Evolutionary conservation across 2,797 vertebrate genomes (phyloP), one percentile per base, ranked within the genome.

Genomic region (Spheniscus humboldti): DNA sequence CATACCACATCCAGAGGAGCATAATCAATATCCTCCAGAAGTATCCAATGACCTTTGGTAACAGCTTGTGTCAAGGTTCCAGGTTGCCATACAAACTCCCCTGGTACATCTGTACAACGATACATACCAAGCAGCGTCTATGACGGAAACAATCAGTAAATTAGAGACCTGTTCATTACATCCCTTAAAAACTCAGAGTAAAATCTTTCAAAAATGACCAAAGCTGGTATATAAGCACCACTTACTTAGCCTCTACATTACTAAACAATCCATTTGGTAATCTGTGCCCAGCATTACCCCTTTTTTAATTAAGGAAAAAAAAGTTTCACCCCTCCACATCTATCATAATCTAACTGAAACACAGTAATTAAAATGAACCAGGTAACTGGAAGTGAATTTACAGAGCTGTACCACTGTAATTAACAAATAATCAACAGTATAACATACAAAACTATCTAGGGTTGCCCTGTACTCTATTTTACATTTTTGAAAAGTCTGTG

Each of bases 81-180:
- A 15, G 99, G 99, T 64, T 99, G 99, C 99, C 99, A 99, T 15
- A 99, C 98, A 95, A 99, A 99, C 98, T 99, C 99, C 81, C 99
- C 99, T 6, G 99, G 99, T 27, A 99, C 97, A 94, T 99, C 99
- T 31, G 99, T 99, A 77, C 99, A 99, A 11, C 99, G 99, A 97
- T 99, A 99, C 99, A 99, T 99, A 16, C 99, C 99, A 27, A 99
- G 97, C 84, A 99, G 97, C 53, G 99, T 99, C 99, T 99, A 92
- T 3, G 73, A 75, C 24, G 50, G 28, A 69, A 94, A 75, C 14
- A 77, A 19, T 6, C 3, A 3, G 22, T 7, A 68, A 37, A 4
- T 82, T 10, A 82, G 41, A 92, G 15, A 90, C 11, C 15, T 25
- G 43, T 18, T 62, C 35, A 48, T 9, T 12, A 13, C 15, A 88